Evolutionary conservation across 2,797 vertebrate species (phyloP).

Genomic region (Hyperoplus lanceolatus): DNA sequence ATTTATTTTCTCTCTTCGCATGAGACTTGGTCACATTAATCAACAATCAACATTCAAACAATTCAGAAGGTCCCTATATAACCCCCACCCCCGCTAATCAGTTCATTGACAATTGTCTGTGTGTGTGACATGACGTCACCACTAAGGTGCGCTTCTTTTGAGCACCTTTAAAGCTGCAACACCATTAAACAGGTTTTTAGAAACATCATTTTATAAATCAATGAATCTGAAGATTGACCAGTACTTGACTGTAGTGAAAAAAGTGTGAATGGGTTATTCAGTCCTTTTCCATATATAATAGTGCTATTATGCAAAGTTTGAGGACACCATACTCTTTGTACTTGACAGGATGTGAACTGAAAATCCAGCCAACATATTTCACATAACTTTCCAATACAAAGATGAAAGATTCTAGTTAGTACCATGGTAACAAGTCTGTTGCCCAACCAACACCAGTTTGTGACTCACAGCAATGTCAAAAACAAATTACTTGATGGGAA

Average conservation of each 20-base stretch:
- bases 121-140: too few relatives aligned
- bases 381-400: slow-evolving; percentile 45
- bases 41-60: too few relatives aligned
- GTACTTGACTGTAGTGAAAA: neutral
- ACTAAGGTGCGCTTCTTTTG: too few relatives aligned
- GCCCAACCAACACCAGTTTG: slow-evolving; percentile 37
- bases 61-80: too few relatives aligned
- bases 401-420: slow-evolving; percentile 43
- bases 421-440: slow-evolving; percentile 46
- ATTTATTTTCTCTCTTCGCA: too few relatives aligned
- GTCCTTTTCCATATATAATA: neutral
- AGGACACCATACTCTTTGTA: slow-evolving; percentile 6
- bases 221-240: too few relatives aligned
- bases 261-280: neutral
- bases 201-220: too few relatives aligned
- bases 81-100: too few relatives aligned
- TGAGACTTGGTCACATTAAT: too few relatives aligned
- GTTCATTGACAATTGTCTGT: too few relatives aligned
- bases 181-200: too few relatives aligned
- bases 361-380: slow-evolving; percentile 31
- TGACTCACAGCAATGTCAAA: slow-evolving; percentile 53
- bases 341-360: slow-evolving; percentile 23
- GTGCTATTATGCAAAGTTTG: neutral
- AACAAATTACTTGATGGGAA: slow-evolving; percentile 37
- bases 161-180: too few relatives aligned